Conservation (phyloP, 1,140 invertebrate species). For the Megalonaias nervosa region DNA sequence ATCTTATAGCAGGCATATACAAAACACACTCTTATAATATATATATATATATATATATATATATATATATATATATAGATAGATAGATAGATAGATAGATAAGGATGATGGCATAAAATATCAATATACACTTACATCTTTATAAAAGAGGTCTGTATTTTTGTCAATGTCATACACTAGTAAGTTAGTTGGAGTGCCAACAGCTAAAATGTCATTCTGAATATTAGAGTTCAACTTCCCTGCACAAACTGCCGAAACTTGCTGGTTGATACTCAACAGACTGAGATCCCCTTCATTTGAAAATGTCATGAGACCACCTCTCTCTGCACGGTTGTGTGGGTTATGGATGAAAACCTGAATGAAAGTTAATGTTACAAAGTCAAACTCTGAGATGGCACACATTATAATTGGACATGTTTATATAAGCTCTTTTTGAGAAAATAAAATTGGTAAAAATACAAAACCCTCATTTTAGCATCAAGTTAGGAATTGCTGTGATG, state of each 20-base stretch:
- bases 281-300: slow-evolving; percentile 79
- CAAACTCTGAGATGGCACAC: background rate
- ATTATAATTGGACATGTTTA: no score
- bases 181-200: slow-evolving; percentile 89
- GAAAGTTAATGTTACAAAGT: slow-evolving; percentile 7
- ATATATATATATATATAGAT: no score
- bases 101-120: no score
- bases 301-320: slow-evolving; percentile 74
- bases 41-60: no score
- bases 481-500: no score
- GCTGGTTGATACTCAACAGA: slow-evolving; percentile 87
- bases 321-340: slow-evolving; percentile 77
- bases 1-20: no score
- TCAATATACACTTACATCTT: slow-evolving; percentile 78
- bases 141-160: slow-evolving; percentile 93
- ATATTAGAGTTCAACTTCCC: slow-evolving; percentile 75
- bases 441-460: no score
- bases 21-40: no score
- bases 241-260: slow-evolving; percentile 80
- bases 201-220: slow-evolving; percentile 83
- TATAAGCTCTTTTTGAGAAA: no score
- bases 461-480: no score
- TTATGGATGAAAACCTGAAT: slow-evolving; percentile 87
- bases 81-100: no score
- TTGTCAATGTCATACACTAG: slow-evolving; percentile 93